Evolutionary conservation across 2,797 vertebrate species (phyloP).

Genomic region (Microcaecilia unicolor): DNA sequence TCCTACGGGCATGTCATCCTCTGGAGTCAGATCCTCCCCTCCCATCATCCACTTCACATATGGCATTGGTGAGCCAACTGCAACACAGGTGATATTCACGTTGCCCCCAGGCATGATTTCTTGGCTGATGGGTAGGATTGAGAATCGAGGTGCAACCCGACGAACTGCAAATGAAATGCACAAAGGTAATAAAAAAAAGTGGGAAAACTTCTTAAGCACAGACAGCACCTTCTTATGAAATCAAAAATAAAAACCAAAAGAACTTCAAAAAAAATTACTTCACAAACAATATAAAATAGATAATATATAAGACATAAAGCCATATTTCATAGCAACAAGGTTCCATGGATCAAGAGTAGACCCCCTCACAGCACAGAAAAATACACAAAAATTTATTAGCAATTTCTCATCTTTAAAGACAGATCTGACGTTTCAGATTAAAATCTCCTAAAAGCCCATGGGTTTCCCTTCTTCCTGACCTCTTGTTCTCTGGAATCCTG

Average conservation of each 20-base stretch:
- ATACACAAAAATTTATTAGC: conserved; percentile 99
- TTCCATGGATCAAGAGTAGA: conserved; percentile 89
- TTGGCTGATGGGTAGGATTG: conserved; percentile 90
- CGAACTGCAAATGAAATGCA: conserved; percentile 81
- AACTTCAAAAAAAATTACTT: conserved; percentile 78
- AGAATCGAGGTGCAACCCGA: conserved; percentile 95
- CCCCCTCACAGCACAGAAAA: conserved; percentile 96
- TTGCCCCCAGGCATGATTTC: conserved; percentile 98
- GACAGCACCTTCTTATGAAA: conserved; percentile 52
- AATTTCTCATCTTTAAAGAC: conserved; percentile 95
- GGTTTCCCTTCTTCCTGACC: too few species aligned
- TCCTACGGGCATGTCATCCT: conserved; percentile 98
- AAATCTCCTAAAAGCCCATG: too few species aligned
- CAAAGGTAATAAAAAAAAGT: conserved; percentile 73
- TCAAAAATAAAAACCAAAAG: conserved; percentile 61
- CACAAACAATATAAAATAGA: conserved; percentile 88
- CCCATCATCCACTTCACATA: conserved; percentile 99
- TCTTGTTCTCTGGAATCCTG: too few species aligned
- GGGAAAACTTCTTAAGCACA: conserved; percentile 58
- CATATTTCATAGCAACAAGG: conserved; percentile 95
- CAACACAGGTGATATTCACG: conserved; percentile 96
- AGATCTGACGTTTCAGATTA: conserved; percentile 26
- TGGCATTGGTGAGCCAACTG: conserved; percentile 96
- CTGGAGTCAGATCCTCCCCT: conserved; percentile 87
- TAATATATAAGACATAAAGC: conserved; percentile 79